These are phyloP conservation scores for Procapra przewalskii DNA, from an alignment of 2,113 vertebrate species.

Conservation along the genomic window DNA sequence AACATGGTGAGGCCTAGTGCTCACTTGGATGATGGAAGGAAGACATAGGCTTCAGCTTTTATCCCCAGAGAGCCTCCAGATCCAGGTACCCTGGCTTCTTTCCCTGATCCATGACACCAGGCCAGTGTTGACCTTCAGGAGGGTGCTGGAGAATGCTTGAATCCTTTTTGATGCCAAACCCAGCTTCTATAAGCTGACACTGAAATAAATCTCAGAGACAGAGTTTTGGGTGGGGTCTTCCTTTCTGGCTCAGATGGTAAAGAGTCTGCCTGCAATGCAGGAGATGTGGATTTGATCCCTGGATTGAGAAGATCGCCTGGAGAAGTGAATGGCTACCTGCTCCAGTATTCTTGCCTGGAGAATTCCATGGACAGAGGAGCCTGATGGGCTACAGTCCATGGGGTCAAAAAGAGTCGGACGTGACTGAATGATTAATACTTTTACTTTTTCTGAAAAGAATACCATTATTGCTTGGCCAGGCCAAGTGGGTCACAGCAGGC, in stretches of 20 bases:
- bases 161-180: background rate
- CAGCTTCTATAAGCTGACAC: background rate
- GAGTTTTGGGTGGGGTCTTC: background rate
- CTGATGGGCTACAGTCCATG: background rate
- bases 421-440: background rate
- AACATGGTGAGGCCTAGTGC: rapidly evolving
- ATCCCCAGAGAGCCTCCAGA: background rate
- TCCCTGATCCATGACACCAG: too few species aligned
- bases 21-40: background rate
- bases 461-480: background rate
- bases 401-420: background rate
- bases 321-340: background rate
- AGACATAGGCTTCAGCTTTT: background rate
- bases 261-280: background rate
- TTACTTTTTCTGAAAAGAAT: background rate
- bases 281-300: background rate
- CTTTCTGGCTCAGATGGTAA: background rate
- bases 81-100: background rate
- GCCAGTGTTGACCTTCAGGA: background rate
- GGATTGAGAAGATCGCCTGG: background rate
- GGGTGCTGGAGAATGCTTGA: background rate
- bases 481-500: background rate
- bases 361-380: background rate
- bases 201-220: background rate
- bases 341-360: background rate